Base-by-base conservation (phyloP, 2,888 invertebrate genomes). In the Epinotia bilunana region DNA sequence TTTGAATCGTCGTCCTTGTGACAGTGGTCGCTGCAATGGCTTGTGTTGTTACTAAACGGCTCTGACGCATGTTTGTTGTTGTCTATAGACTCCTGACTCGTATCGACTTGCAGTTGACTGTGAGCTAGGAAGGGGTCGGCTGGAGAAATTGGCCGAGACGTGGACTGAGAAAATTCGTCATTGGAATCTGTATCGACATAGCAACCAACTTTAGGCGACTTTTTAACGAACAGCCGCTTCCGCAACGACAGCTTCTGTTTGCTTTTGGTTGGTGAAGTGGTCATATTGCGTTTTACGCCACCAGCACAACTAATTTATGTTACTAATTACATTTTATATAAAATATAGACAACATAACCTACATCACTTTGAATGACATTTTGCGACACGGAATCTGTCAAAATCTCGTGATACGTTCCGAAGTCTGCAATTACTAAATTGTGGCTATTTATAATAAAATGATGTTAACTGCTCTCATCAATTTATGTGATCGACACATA, bases 181-280 rank as follows among this genome's bases (percentile, higher is more conserved):
- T 91, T 91, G 49, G 93, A 94, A 84, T 93, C 94, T 71, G 92
- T 89, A 83, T 94, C 94, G 77, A 93, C 90, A 87, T 90, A 91
- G 85, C 94, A 94, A 76, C 94, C 94, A 81, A 94, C 94, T 91
- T 93, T 94, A 53, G 94, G 94, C 6, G 94, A 94, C 81, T 94
- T 94, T 83, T 94, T 94, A 72, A 94, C 94, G 80, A 94, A 92
- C 76, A 94, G 80, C 67, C 94, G 89, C 83, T 94, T 94, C 55
- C 94, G 90, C 80, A 94, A 84, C 77, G 94, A 94, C 77, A 94
- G 85, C 82, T 94, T 94, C 81, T 94, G 94, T 84, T 94, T 94
- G 80, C 89, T 80, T 85, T 90, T 92, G 74, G 90, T 92, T 76
- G 94, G 94, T 82, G 94, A 94, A 82, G 94, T 93, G 85, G 91